Percentiles rank a stretch among this genome's conserved stretches.
Conservation (phyloP, 1,140 invertebrate genomes). For the Anoplophora glabripennis region DNA sequence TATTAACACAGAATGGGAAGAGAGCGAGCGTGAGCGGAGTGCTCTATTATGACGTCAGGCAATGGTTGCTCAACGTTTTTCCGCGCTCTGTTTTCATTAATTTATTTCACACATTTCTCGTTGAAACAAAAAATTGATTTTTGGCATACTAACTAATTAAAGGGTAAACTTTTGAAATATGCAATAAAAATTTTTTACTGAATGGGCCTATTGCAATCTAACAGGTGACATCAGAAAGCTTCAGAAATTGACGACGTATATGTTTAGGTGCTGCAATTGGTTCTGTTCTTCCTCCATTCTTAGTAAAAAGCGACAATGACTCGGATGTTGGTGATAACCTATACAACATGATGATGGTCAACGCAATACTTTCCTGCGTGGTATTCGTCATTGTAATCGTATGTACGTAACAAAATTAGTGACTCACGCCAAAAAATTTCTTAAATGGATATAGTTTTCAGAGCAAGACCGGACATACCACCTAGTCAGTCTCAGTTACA, state of each 20-base stretch:
- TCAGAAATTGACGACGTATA: not conserved
- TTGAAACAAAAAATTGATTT: no score
- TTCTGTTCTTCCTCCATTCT: slow-evolving; percentile 48
- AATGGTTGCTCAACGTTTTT: no score
- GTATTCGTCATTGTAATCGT: slow-evolving; percentile 58
- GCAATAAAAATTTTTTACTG: no score
- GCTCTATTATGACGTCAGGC: no score
- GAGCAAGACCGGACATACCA: slow-evolving; percentile 55
- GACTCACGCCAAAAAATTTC: slow-evolving; percentile 4
- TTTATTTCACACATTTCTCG: no score
- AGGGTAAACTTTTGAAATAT: no score
- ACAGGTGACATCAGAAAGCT: no score
- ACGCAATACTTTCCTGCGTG: slow-evolving; percentile 51
- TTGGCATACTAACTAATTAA: no score
- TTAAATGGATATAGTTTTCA: slow-evolving; percentile 54
- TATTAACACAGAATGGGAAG: no score
- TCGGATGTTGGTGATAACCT: slow-evolving; percentile 47
- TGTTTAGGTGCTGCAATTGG: slow-evolving; percentile 44
- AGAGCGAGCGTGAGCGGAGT: no score
- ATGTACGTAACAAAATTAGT: slow-evolving; percentile 54
- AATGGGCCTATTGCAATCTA: no score
- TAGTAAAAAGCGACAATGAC: slow-evolving; percentile 49
- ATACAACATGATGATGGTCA: slow-evolving; percentile 48
- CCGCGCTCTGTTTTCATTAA: no score
- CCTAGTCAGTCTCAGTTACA: slow-evolving; percentile 52